phyloP scores from a whole-genome alignment of 2,888 invertebrate genomes.

The Lasioglossum leucozonium region DNA sequence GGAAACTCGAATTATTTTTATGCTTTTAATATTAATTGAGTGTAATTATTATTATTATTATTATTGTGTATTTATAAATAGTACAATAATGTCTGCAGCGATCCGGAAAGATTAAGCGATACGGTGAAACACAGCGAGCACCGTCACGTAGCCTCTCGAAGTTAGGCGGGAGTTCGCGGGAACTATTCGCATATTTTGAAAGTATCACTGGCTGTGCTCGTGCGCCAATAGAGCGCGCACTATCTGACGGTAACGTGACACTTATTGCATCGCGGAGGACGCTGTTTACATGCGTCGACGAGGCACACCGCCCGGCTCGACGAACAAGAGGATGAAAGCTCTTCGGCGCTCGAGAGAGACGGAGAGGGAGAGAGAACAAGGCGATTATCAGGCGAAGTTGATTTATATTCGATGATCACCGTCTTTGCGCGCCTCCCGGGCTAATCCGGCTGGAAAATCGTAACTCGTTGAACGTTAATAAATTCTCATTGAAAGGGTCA shows the following conservation, averaged over 20 bases:
- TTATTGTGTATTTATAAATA: too few relatives aligned
- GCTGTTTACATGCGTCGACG: slow-evolving; percentile 46
- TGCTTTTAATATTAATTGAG: too few relatives aligned
- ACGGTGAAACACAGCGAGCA: neutral
- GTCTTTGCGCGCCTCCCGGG: neutral
- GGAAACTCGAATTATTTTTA: too few relatives aligned
- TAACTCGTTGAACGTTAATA: neutral
- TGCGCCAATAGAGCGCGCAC: slow-evolving; percentile 44
- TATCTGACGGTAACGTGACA: slow-evolving; percentile 62
- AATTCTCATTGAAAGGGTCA: neutral
- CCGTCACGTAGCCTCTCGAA: slow-evolving; percentile 25
- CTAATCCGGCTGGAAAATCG: neutral
- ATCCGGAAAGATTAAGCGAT: too few relatives aligned
- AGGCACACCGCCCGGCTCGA: slow-evolving; percentile 21
- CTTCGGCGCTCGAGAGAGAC: slow-evolving; percentile 18
- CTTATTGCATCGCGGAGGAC: slow-evolving; percentile 55
- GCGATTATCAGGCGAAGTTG: slow-evolving; percentile 13
- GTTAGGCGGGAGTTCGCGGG: slow-evolving; percentile 36
- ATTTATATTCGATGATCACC: slow-evolving; percentile 25
- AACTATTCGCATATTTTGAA: slow-evolving; percentile 47
- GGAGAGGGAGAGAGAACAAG: too few relatives aligned
- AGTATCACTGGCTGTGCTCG: slow-evolving; percentile 20
- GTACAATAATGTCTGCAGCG: too few relatives aligned
- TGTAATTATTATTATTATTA: too few relatives aligned
- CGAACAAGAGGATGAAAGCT: slow-evolving; percentile 49